phyloP scores from a whole-genome alignment of 2,113 vertebrate species.

The Nyctereutes procyonoides region DNA sequence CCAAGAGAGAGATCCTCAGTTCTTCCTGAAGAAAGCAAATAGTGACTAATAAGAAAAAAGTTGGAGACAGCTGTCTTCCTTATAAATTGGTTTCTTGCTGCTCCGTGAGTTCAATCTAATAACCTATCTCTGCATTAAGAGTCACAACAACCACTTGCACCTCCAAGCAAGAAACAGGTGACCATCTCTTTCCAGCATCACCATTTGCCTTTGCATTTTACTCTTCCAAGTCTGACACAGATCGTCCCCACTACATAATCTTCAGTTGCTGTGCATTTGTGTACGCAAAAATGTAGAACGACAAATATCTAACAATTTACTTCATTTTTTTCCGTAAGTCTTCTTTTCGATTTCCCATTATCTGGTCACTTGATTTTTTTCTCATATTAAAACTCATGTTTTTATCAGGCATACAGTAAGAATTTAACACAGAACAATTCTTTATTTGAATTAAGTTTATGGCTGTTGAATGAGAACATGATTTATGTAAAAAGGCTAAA shows the following conservation, averaged over 20 bases:
- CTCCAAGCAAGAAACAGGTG: not conserved
- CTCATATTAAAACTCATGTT: not conserved
- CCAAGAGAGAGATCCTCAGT: not conserved
- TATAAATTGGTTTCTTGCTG: not conserved
- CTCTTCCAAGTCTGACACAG: not conserved
- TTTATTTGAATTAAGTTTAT: not conserved
- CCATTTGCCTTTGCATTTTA: not conserved
- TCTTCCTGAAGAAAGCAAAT: not conserved
- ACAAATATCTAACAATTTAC: not conserved
- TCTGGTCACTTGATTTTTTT: not conserved
- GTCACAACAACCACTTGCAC: not conserved
- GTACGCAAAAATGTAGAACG: not conserved
- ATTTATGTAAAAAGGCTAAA: not conserved
- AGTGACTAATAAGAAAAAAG: not conserved
- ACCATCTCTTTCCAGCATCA: not conserved
- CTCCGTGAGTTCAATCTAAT: not conserved
- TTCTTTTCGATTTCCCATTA: not conserved
- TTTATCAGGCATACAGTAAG: not conserved
- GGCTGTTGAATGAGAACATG: not conserved
- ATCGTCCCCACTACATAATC: not conserved
- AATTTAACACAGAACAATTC: slow-evolving; percentile 7
- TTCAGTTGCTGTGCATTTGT: not conserved
- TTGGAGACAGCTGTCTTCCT: not conserved
- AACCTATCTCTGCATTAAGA: not conserved
- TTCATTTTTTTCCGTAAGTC: not conserved